Conservation (phyloP, 2,113 vertebrate genomes). For the Hyperopisus bebe region DNA sequence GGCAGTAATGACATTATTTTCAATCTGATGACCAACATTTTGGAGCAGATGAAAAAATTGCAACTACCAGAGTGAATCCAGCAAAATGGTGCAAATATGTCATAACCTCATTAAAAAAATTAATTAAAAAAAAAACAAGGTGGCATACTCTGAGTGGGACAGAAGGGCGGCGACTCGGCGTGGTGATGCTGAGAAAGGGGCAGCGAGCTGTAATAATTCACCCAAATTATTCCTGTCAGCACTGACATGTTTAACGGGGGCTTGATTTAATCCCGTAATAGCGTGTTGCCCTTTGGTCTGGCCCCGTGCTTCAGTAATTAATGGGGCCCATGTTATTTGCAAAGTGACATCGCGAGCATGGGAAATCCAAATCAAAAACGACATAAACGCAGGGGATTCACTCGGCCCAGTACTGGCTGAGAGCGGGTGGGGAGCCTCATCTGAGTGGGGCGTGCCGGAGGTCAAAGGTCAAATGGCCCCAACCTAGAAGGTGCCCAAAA, state of each 20-base stretch:
- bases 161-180: constrained; percentile 21
- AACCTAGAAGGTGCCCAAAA: neutral
- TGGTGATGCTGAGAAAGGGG: constrained; percentile 36
- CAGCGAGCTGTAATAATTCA: constrained; percentile 61
- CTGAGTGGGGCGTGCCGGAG: neutral
- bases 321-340: constrained; percentile 56
- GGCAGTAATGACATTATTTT: neutral
- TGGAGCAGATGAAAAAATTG: neutral
- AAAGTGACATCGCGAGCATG: constrained; percentile 52
- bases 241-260: constrained; percentile 58
- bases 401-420: neutral
- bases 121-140: constrained; percentile 8
- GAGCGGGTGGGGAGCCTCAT: constrained; percentile 11
- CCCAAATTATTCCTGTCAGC: constrained; percentile 66
- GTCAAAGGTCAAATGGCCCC: neutral
- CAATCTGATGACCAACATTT: neutral
- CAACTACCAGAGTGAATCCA: neutral
- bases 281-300: constrained; percentile 58
- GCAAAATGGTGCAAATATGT: neutral
- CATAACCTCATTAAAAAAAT: neutral
- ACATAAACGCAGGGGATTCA: constrained; percentile 45
- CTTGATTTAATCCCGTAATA: constrained; percentile 68
- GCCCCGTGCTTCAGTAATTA: constrained; percentile 61
- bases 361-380: constrained; percentile 58
- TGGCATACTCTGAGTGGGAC: neutral